Evolutionary conservation across 2,113 vertebrate genomes (phyloP).

Genomic region (Pycnonotus jocosus): DNA sequence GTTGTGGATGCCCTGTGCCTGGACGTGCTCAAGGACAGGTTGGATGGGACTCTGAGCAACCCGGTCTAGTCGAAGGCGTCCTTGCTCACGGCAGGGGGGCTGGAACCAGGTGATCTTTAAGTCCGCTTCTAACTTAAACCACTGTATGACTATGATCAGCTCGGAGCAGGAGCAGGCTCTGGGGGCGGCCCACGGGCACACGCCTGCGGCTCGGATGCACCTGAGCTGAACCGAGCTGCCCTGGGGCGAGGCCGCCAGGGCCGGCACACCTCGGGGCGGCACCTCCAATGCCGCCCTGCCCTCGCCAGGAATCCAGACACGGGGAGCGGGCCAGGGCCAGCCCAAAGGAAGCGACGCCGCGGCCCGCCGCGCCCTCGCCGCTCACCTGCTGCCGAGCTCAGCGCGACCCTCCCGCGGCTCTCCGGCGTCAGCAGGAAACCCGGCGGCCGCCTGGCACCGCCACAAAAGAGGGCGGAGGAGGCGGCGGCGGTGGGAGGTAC

Average conservation of each 20-base stretch:
- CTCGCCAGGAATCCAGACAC: background rate
- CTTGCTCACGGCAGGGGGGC: background rate
- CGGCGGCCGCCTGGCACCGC: no score
- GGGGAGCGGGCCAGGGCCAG: background rate
- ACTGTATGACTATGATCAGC: background rate
- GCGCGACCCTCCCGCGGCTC: no score
- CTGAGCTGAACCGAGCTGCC: background rate
- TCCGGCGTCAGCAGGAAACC: no score
- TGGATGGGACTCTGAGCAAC: background rate
- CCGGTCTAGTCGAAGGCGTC: background rate
- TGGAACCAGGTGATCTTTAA: background rate
- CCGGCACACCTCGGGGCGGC: background rate
- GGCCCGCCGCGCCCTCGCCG: background rate
- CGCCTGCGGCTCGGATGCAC: background rate
- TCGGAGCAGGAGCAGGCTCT: background rate
- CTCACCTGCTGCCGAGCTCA: conserved; percentile 77
- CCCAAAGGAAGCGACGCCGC: background rate
- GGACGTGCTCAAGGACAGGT: background rate
- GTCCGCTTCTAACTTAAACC: background rate
- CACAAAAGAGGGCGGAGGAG: no score
- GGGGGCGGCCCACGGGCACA: background rate
- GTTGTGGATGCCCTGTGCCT: background rate
- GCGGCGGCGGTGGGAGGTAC: no score
- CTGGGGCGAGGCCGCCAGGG: background rate
- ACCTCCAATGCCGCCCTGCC: background rate